Base-by-base conservation (phyloP, 2,797 vertebrate genomes). In the Amblyopsis hoosieri region DNA sequence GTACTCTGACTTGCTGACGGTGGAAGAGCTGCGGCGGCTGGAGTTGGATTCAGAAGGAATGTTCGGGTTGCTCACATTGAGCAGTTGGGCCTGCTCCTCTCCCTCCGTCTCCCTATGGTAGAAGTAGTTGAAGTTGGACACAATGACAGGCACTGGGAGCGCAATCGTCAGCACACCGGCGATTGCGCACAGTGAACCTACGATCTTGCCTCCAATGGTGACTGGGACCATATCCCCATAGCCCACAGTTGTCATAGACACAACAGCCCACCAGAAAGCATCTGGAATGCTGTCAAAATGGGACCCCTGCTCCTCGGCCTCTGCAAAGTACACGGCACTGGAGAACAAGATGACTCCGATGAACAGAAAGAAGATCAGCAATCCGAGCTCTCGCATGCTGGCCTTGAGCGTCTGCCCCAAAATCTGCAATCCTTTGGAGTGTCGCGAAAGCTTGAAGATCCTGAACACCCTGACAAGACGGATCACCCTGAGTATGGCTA, bases 91-190 rank as follows among this genome's bases (percentile, higher is more conserved):
- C 93, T 99, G 97, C 90, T 99, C 98, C 85, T 99, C 98, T 89
- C 96, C 96, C 89, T 99, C 98, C 56, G 97, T 98, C 93, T 99
- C 98, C 91, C 97, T 93, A 93, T 99, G 98, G 94, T 99, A 99
- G 94, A 99, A 99, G 95, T 99, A 99, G 93, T 99, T 99, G 94
- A 99, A 99, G 93, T 99, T 99, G 94, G 97, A 99, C 88, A 99
- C 98, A 76, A 99, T 99, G 91, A 99, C 98, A 92, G 98, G 98
- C 87, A 99, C 98, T 78, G 98, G 98, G 83, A 99, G 96, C 64
- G 98, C 97, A 92, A 99, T 99, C 86, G 98, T 99, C 85, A 99
- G 93, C 94, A 99, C 98, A 86, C 98, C 98, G 79, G 98, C 97
- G 60, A 99, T 99, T 90, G 98, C 97, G 86, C 98, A 99, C 90